These are phyloP conservation scores for Scaptomyza tumidula DNA, from an alignment of 2,888 invertebrate species.

Conservation along the genomic window DNA sequence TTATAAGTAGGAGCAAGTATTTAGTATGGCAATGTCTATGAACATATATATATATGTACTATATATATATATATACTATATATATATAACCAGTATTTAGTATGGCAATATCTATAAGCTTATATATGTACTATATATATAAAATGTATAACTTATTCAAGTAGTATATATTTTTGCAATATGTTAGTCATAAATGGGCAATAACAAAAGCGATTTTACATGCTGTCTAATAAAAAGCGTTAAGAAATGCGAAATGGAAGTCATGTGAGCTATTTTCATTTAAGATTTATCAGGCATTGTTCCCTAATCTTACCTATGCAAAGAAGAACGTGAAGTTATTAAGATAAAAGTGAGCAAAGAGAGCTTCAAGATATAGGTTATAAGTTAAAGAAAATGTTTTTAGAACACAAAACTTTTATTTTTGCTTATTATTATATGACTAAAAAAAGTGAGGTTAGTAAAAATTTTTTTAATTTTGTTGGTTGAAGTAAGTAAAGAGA, in stretches of 20 bases:
- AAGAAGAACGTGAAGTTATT: too few species aligned
- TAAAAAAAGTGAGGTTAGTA: too few species aligned
- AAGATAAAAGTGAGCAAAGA: too few species aligned
- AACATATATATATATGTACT: neutral
- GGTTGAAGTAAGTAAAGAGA: too few species aligned
- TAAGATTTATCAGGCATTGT: conserved; percentile 17
- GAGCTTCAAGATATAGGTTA: too few species aligned
- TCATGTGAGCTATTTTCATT: neutral
- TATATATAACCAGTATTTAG: conserved; percentile 15
- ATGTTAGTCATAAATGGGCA: conserved; percentile 27
- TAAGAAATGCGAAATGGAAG: neutral
- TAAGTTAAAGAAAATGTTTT: too few species aligned
- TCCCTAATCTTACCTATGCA: neutral
- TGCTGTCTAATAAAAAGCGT: neutral
- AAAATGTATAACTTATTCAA: conserved; percentile 14
- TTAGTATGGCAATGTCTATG: conserved; percentile 21
- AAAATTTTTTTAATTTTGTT: too few species aligned
- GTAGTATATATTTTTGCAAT: conserved; percentile 17
- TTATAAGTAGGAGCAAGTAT: conserved; percentile 12
- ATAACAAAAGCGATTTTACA: conserved; percentile 13
- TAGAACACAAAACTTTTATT: too few species aligned
- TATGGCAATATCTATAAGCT: conserved; percentile 18
- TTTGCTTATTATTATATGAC: too few species aligned
- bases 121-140: neutral
- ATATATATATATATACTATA: neutral